phyloP scores from a whole-genome alignment of 2,113 vertebrate genomes.

The Eclectus roratus region DNA sequence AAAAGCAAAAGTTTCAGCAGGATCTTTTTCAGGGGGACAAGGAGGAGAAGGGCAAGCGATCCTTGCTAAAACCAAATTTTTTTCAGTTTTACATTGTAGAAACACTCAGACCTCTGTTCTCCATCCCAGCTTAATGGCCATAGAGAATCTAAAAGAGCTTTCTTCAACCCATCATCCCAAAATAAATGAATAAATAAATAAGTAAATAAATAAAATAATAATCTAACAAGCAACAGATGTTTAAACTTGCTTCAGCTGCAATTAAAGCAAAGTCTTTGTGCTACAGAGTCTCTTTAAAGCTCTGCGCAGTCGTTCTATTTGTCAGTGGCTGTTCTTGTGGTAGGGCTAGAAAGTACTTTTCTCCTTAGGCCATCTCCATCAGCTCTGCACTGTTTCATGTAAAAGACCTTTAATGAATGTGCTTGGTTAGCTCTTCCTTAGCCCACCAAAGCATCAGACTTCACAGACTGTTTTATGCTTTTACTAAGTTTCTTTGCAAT shows the following conservation, averaged over 20 bases:
- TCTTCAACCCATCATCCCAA: conserved; percentile 1
- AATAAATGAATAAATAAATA: conserved; percentile 28
- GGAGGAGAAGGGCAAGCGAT: background rate
- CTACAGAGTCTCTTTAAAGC: background rate
- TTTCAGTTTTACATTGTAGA: conserved; percentile 1
- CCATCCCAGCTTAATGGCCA: conserved; percentile 2
- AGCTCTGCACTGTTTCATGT: background rate
- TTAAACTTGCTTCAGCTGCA: conserved; percentile 43
- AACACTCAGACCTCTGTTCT: background rate
- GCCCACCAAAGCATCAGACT: background rate
- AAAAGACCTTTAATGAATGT: background rate
- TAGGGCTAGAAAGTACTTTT: background rate
- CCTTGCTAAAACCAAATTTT: background rate
- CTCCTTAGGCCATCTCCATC: background rate
- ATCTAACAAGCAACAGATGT: conserved; percentile 43
- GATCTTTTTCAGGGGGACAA: background rate
- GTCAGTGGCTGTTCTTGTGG: background rate
- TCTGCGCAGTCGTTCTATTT: background rate
- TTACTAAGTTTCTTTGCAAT: background rate
- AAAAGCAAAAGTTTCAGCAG: background rate
- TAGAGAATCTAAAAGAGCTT: background rate
- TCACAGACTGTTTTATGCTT: background rate
- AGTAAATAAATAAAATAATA: conserved; percentile 37
- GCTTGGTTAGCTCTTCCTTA: background rate
- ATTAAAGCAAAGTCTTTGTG: conserved; percentile 26